Base-by-base conservation (phyloP, 2,797 vertebrate genomes). In the Babyrousa celebensis region DNA sequence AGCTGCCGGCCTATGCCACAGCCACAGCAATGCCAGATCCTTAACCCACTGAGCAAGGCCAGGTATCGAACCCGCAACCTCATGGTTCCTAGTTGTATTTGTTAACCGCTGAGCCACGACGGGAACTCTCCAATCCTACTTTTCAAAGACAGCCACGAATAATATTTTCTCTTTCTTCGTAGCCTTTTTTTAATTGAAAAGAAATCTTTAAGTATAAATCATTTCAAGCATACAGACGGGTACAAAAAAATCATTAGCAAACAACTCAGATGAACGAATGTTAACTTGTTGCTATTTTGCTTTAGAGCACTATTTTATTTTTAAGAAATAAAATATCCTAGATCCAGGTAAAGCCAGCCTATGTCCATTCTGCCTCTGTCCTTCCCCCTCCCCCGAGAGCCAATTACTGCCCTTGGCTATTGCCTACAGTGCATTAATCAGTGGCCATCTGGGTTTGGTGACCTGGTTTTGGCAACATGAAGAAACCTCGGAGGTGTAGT, bases 201-300 rank as follows among this genome's bases (percentile, higher is more conserved):
- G 74, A 85, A 83, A 70, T 94, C 62, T 91, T 86, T 90, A 84
- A n/a, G 67, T 93, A 95, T 54, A 40, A 87, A 84, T 86, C 70
- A 79, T 88, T 96, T 96, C 75, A 89, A 72, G 75, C 67, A 27
- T 62, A 63, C 20, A 18, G 62, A 58, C 12, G 90, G 54, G 15
- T 83, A 54, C 16, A 58, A 72, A 95, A 95, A 67, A 83, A 88
- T 77, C 91, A 85, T 63, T 40, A 40, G 60, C 32, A 93, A 36
- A 27, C 63, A 78, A 54, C 15, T 23, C 1, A 5, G 58, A 43
- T 58, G 27, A 83, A 67, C 5, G n/a, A 56, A 62, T 83, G 54
- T 77, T 70, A 85, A 54, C 18, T 15, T 74, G 90, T 91, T 92
- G 72, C 63, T 74, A 0, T 56, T 63, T 23, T 52, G 9, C 43